Evolutionary conservation across 2,797 vertebrate species (phyloP), one percentile per base, ranked within the genome.

Genomic region (Cygnus olor): DNA sequence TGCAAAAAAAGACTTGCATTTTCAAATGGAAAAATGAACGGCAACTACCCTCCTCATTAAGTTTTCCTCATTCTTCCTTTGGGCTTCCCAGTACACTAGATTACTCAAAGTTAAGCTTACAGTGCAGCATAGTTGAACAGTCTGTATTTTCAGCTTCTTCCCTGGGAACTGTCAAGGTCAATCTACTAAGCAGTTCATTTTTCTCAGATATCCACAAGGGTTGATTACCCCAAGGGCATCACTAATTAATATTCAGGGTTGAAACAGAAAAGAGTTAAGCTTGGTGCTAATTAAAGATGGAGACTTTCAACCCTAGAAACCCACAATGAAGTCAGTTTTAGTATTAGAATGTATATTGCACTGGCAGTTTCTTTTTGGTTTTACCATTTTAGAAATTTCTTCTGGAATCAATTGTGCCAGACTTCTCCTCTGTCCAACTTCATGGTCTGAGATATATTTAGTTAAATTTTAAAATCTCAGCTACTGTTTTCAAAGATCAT

Each of bases 151-250:
- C 61, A 71, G 84, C 80, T 80, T 87, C 72, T 80, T 93, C 79
- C 72, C 61, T 61, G 38, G 60, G 71, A 95, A 87, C 61, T 90
- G 72, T 94, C 95, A 97, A 96, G 95, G 96, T 96, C 95, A 96
- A 93, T 74, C 91, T 89, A 85, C 80, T 96, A 96, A 97, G 96
- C 93, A 96, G 85, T 93, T 95, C 90, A 80, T 96, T 97, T 93
- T 96, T 93, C 91, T 91, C 71, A 65, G 86, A 89, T 79, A 94
- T 94, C 54, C 88, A 92, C 71, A 89, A 89, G 84, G 90, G 78
- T 4, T 95, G 94, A 96, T 94, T 95, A 95, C 83, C 93, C 93
- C 64, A 93, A 95, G 94, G 93, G 88, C 94, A 95, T 87, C 86
- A 63, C 88, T 96, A 93, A 94, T 96, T 96, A 95, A 96, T 93